Evolutionary conservation across 2,797 vertebrate species (phyloP), one percentile per base, ranked within the genome.

Genomic region (Sorex maritimensis): DNA sequence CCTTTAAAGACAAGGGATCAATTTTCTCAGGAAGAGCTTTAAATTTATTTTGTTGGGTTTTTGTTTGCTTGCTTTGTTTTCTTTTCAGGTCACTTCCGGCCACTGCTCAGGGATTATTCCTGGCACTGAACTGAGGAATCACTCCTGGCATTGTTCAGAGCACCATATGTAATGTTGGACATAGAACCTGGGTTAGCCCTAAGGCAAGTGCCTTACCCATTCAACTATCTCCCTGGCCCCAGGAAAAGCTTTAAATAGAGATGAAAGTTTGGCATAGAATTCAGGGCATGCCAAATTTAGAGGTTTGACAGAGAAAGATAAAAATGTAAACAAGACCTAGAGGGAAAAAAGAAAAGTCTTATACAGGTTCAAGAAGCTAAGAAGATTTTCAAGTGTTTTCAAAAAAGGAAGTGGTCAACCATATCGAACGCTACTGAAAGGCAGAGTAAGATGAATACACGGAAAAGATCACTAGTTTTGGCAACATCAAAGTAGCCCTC

Each of bases 11-110:
- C 23, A 68, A 0, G 13, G 38, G 21, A 38, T 28, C 46, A 17
- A 13, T 71, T 90, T 80, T 85, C 44, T 71, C 15, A 44, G 65
- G 83, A 28, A 92, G 14, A 72, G 34, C 10, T 83, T 93, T 63
- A 79, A 68, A 19, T 13, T 52, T 52, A 52, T 52, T 11, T 11
- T 52, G 49, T 14, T 52, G 49, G 13, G 13, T 52, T 52, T 52
- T 52, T 52, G 49, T 52, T 52, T 52, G 41, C 4, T 44, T 44
- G 41, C 41, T 52, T 52, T 52, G 49, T 52, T 52, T 52, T 14
- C 2, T 52, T 52, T 52, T 52, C 6, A 52, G 49, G 49, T 11
- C 49, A 52, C 49, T 52, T 14, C 49, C 10, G 13, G 49, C 13
- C 10, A 52, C 41, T 52, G 49, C 49, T 52, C 49, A 52, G 10